These are phyloP conservation scores for Bucorvus abyssinicus DNA, from an alignment of 2,797 vertebrate species.

Conservation along the genomic window DNA sequence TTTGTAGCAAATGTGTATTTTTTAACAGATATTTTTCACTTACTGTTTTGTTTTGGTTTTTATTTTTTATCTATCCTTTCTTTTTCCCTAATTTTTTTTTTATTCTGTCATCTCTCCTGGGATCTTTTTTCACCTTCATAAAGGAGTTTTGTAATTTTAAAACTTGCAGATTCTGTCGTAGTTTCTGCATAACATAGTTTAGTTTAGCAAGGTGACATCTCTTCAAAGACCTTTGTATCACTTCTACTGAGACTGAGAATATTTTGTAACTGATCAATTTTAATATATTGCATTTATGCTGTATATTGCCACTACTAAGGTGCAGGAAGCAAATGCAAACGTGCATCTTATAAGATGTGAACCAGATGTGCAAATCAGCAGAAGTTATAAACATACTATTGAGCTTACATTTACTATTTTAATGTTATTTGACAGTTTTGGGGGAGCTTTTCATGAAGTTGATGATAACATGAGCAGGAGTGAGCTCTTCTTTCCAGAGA, in stretches of 20 bases:
- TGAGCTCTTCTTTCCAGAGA: neutral
- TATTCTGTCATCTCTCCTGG: neutral
- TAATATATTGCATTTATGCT: neutral
- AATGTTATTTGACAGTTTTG: neutral
- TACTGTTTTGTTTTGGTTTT: rapidly evolving
- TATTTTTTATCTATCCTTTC: neutral
- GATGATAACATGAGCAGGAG: neutral
- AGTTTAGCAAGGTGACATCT: neutral
- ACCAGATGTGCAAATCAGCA: neutral
- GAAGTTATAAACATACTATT: neutral
- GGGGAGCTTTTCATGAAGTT: neutral
- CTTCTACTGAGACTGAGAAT: neutral
- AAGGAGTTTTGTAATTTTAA: neutral
- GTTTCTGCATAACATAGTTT: neutral
- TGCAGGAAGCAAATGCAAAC: neutral
- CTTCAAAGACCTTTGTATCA: neutral
- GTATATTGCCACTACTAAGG: neutral
- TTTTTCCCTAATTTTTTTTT: neutral
- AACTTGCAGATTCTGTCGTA: neutral
- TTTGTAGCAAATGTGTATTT: neutral
- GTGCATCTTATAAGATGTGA: neutral
- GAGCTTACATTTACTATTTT: neutral
- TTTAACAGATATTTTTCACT: neutral
- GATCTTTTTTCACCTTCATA: neutral
- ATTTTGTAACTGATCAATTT: neutral